A percentile compares a stretch with the other conserved stretches of the same genome.
phyloP scores from a whole-genome alignment of 2,888 invertebrate genomes.

The Phasia obesa region DNA sequence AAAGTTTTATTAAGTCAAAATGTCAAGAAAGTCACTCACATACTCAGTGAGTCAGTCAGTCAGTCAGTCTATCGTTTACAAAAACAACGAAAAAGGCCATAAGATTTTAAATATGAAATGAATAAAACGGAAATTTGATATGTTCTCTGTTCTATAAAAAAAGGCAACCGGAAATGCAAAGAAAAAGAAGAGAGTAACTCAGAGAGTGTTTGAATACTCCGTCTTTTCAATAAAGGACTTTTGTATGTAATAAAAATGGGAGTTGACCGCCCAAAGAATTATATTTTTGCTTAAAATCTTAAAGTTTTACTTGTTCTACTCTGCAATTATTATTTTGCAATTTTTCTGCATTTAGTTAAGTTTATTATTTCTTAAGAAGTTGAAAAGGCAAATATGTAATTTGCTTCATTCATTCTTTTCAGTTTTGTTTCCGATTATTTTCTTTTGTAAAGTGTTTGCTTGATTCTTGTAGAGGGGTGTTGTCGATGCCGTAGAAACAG shows the following conservation, averaged over 20 bases:
- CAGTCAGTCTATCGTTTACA: conserved; percentile 6
- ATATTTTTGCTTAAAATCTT: conserved; percentile 22
- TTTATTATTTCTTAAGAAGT: conserved; percentile 40
- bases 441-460: conserved; percentile 50
- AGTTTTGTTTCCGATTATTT: conserved; percentile 23
- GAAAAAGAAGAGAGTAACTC: conserved; percentile 1
- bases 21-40: conserved; percentile 51
- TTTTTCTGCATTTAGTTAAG: conserved; percentile 37
- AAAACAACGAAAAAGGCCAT: conserved; percentile 45
- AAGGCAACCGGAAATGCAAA: conserved; percentile 61
- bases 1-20: conserved; percentile 66
- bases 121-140: conserved; percentile 64
- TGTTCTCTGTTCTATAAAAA: neutral
- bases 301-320: conserved; percentile 41
- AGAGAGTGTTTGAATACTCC: conserved; percentile 16
- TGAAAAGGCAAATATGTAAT: conserved; percentile 59
- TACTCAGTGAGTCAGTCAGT: neutral
- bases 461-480: conserved; percentile 48
- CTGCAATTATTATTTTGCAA: conserved; percentile 50
- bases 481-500: conserved; percentile 39
- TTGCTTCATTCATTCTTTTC: conserved; percentile 30
- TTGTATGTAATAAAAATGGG: conserved; percentile 43
- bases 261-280: conserved; percentile 45
- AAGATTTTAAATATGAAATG: conserved; percentile 35
- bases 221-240: neutral